Base-by-base conservation (phyloP, 2,797 vertebrate genomes). In the Ceyx erithaca region DNA sequence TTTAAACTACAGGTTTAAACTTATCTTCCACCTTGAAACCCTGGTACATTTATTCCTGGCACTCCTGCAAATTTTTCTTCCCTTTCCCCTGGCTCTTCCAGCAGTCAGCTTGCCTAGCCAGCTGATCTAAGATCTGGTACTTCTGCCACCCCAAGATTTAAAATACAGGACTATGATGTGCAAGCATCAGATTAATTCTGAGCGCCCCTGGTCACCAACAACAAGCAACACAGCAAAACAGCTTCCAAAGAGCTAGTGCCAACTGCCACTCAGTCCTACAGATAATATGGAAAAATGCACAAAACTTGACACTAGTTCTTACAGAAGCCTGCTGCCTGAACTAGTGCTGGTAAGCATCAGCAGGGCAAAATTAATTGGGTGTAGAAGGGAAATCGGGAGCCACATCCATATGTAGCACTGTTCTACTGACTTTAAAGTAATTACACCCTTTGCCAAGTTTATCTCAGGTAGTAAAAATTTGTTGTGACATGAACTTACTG, bases 31-130 rank as follows among this genome's bases (percentile, higher is more conserved):
- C 87, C 94, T 94, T 90, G 88, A 94, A 75, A 86, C 72, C 66
- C 28, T 0, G 4, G 94, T 87, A 96, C 94, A 73, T 85, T 92
- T 95, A 93, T 98, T 98, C 97, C 97, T 14, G 33, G 95, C 90
- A 97, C 81, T 64, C 51, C 57, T 43, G 57, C 66, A 67, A 46
- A 85, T 90, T 95, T 80, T 70, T 75, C 61, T 92, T 93, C 59
- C 77, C 58, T 51, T 78, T 84, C 26, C 66, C 80, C 51, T 68
- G 67, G 30, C 52, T 94, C 87, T 90, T 30, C 28, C 1, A 95
- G 68, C 68, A 82, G 66, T 20, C 92, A 70, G 68, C 79, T 90
- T 96, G 80, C 81, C 49, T 72, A 86, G 79, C 40, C 77, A 87
- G 72, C 69, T 64, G 18, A 41, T 54, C 31, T 61, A 62, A 3